These are phyloP conservation scores for Nothobranchius furzeri DNA, from an alignment of 2,113 vertebrate species.

Conservation along the genomic window DNA sequence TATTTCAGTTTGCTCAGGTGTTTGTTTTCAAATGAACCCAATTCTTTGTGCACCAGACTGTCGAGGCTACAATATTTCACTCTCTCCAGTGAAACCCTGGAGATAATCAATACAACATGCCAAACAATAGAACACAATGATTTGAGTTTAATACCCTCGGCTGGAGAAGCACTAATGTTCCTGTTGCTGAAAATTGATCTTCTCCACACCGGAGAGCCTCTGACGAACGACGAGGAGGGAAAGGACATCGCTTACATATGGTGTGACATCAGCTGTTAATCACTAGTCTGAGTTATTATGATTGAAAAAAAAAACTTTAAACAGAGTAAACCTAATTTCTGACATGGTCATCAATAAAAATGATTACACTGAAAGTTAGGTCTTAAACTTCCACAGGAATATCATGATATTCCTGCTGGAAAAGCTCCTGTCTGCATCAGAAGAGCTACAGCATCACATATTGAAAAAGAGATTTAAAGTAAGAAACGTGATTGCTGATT, in stretches of 20 bases:
- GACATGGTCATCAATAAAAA: not conserved
- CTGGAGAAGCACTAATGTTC: constrained; percentile 80
- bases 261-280: not conserved
- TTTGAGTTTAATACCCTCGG: constrained; percentile 82
- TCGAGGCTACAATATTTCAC: constrained; percentile 77
- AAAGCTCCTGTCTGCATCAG: no score
- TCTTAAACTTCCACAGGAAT: no score
- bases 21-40: constrained; percentile 70
- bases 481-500: no score
- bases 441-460: no score
- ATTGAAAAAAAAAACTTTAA: not conserved
- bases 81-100: constrained; percentile 74
- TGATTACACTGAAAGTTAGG: no score
- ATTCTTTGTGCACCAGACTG: constrained; percentile 59
- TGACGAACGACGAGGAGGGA: constrained; percentile 43
- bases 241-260: constrained; percentile 48
- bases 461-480: no score
- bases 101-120: constrained; percentile 83
- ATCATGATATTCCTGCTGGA: no score
- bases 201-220: constrained; percentile 51
- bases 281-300: not conserved
- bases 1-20: constrained; percentile 64
- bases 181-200: constrained; percentile 78
- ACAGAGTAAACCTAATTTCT: constrained; percentile 2
- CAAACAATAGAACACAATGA: constrained; percentile 80